phyloP scores from a whole-genome alignment of 2,888 invertebrate species.

The Drosophila peninsularis region DNA sequence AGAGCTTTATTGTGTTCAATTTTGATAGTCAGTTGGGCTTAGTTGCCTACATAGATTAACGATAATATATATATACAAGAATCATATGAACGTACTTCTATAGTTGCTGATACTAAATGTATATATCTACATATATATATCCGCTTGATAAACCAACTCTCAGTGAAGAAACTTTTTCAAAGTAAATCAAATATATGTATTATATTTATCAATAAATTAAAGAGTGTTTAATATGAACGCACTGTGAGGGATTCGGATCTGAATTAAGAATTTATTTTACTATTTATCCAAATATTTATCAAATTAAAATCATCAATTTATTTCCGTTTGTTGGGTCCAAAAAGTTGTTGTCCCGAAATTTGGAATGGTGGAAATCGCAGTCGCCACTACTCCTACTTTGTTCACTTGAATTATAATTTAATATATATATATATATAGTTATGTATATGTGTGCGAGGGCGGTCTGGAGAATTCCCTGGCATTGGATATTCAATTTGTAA shows the following conservation, averaged over 20 bases:
- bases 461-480: not conserved
- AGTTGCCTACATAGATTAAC: slow-evolving; percentile 30
- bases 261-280: not conserved
- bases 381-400: not conserved
- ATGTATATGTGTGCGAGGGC: not conserved
- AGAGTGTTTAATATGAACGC: no score
- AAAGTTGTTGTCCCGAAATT: not conserved
- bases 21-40: slow-evolving; percentile 43
- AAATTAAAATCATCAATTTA: not conserved
- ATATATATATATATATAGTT: not conserved
- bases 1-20: slow-evolving; percentile 77
- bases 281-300: not conserved
- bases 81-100: slow-evolving; percentile 33
- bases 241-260: not conserved
- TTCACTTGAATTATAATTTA: not conserved
- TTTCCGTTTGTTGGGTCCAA: not conserved
- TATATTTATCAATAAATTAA: not conserved
- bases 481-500: not conserved
- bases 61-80: slow-evolving; percentile 33
- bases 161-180: slow-evolving; percentile 19
- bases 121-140: slow-evolving; percentile 2
- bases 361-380: not conserved
- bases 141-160: slow-evolving; percentile 46
- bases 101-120: slow-evolving; percentile 33
- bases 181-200: slow-evolving; percentile 2